Percentiles rank a stretch among this genome's conserved stretches.
Conservation (phyloP, 2,888 invertebrate species). For the Nomada hirtipes region DNA sequence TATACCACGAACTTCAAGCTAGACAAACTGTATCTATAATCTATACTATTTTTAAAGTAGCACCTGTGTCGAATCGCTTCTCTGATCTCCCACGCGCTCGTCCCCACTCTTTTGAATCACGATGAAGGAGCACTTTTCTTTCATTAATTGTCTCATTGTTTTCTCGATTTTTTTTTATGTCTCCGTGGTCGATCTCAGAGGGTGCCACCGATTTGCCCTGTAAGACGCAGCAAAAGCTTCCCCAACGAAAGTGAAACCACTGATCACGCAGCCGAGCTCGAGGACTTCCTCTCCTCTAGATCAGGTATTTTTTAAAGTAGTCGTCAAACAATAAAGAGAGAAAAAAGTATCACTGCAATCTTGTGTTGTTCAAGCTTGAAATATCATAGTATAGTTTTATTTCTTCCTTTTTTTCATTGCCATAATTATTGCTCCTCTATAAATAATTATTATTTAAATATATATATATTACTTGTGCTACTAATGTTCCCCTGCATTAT, state of each 20-base stretch:
- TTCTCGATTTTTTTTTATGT: constrained; percentile 57
- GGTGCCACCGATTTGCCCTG: constrained; percentile 76
- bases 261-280: constrained; percentile 73
- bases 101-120: background rate
- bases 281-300: constrained; percentile 78
- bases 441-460: too few relatives aligned
- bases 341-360: too few relatives aligned
- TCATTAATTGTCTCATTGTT: constrained; percentile 60
- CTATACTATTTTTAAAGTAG: constrained; percentile 23
- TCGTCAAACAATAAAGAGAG: background rate
- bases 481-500: too few relatives aligned
- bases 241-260: constrained; percentile 78
- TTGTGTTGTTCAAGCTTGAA: too few relatives aligned
- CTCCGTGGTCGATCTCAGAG: constrained; percentile 67
- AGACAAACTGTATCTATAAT: constrained; percentile 15
- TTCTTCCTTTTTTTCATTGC: too few relatives aligned
- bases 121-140: background rate
- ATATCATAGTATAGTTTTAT: too few relatives aligned
- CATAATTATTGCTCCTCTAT: too few relatives aligned
- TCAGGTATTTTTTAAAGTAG: constrained; percentile 69
- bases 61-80: constrained; percentile 35
- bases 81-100: constrained; percentile 26
- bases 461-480: too few relatives aligned
- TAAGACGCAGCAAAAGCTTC: constrained; percentile 78
- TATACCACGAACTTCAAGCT: constrained; percentile 13